Base-by-base conservation (phyloP, 2,888 invertebrate species). In the Drosophila mayaguana region DNA sequence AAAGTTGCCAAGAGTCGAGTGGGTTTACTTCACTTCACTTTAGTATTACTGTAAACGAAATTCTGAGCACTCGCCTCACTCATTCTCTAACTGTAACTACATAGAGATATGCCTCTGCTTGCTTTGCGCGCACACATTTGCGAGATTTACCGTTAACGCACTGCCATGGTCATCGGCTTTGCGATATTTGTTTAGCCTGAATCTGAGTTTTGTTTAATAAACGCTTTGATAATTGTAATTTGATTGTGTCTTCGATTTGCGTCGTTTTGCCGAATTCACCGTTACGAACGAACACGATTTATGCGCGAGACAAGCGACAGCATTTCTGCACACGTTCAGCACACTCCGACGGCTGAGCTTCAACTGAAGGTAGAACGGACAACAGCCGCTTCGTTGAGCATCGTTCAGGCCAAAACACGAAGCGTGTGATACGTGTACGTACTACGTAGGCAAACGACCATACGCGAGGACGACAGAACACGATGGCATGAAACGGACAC, bases 341-440 rank as follows among this genome's bases (percentile, higher is more conserved):
- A 90, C 92, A 91, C 91, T 89, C 91, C 92, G 92, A 89, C 91
- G 91, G 89, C 90, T 92, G 91, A 92, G 91, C 92, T 91, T 86
- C 90, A 92, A 92, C 92, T 92, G 81, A 92, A 78, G 82, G 86
- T 76, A 78, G 76, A 85, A 64, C 57, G 66, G 66, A 50, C 63
- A 69, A 64, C 76, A 53, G 54, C 6, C 65, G 56, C 74, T 74
- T 74, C 74, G 78, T 70, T 60, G 53, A 59, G 67, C 78, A 56
- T 60, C 68, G 63, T 43, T 34, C 55, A n/a, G 36, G 34, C 11
- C 32, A 32, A 43, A 36, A 64, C 45, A 45, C 68, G 55, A 59
- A 48, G 46, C 50, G 25, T 8, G 16, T 54, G 55, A 53, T n/a
- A 32, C 50, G 34, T 20, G 16, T 8, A 43, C 72, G 63, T 28